Conservation (phyloP, 2,797 vertebrate genomes). For the Poecilia velifera region DNA sequence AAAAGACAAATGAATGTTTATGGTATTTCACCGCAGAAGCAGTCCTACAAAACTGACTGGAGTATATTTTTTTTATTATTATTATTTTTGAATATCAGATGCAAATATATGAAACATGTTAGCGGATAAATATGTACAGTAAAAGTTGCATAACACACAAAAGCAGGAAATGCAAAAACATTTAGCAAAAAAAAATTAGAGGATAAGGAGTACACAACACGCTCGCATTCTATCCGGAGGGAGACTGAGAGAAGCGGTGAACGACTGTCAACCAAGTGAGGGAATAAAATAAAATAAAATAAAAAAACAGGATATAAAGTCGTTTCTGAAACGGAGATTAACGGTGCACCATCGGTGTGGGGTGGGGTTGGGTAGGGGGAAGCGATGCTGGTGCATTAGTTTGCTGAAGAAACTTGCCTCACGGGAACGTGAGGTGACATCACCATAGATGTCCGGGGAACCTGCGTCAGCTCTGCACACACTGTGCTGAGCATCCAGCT, state of each 20-base stretch:
- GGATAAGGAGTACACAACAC: conserved; percentile 51
- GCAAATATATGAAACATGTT: conserved; percentile 86
- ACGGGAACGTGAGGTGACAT: conserved; percentile 23
- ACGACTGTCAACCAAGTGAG: conserved; percentile 77
- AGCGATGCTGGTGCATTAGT: conserved; percentile 64
- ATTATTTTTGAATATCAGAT: conserved; percentile 73
- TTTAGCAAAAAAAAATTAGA: conserved; percentile 62
- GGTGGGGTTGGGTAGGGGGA: neutral
- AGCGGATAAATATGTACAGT: conserved; percentile 84
- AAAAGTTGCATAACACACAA: conserved; percentile 78
- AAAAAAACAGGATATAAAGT: conserved; percentile 40
- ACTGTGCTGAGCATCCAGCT: conserved; percentile 35
- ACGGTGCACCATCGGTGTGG: conserved; percentile 38
- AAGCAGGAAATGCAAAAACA: conserved; percentile 73
- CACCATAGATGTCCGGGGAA: conserved; percentile 10
- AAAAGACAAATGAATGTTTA: neutral
- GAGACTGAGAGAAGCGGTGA: conserved; percentile 61
- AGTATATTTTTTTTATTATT: conserved; percentile 73
- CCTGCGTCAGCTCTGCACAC: conserved; percentile 28
- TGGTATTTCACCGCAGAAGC: neutral
- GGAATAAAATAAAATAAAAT: conserved; percentile 8
- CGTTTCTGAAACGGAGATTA: conserved; percentile 19
- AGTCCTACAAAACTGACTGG: conserved; percentile 53
- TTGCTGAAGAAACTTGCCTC: conserved; percentile 57
- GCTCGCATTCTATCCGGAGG: conserved; percentile 53